Evolutionary conservation across 2,797 vertebrate genomes (phyloP), one percentile per base, ranked within the genome.

Genomic region (Hafferia zeledoni): DNA sequence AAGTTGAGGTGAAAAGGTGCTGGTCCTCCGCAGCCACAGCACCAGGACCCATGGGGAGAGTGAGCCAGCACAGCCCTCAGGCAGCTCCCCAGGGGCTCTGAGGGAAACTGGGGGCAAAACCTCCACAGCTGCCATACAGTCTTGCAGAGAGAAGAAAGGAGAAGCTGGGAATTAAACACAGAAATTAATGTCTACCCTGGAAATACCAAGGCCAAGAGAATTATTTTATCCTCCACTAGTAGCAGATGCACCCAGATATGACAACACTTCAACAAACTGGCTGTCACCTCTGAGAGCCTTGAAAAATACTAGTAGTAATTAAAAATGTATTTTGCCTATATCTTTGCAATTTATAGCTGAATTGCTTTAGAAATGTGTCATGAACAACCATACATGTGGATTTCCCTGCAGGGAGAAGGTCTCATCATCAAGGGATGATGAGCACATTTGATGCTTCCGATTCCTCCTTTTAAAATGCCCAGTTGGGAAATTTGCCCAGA

Each of bases 391-490:
- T 56, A 84, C 87, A 72, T 35, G 41, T 37, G 83, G 35, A 80
- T 94, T 91, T 89, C 67, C 59, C 74, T 84, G 44, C 41, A 87
- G 63, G 28, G 46, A 17, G 86, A 87, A 84, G 19, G 37, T 84
- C 52, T 88, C 31, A 76, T 88, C 67, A 79, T 84, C 83, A 55
- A 43, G 59, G 74, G 63, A 70, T 41, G 70, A 88, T 63, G 68
- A 90, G 49, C 30, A 67, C 35, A 67, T 87, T 67, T 53, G 43
- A 67, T 74, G 74, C 67, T 95, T 90, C 67, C 63, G 56, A 84
- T 74, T 89, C 43, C 30, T 84, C 50, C 43, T 90, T 95, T 70
- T 84, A 67, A 95, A 94, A 91, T 91, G 81, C 86, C 74, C 90
- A 72, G 59, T 80, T 90, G 86, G 80, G 74, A 89, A 94, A 95